A percentile compares a stretch with the other conserved stretches of the same genome.
Evolutionary conservation across 2,888 invertebrate genomes (phyloP).

Genomic region (Antheraea assamensis): DNA sequence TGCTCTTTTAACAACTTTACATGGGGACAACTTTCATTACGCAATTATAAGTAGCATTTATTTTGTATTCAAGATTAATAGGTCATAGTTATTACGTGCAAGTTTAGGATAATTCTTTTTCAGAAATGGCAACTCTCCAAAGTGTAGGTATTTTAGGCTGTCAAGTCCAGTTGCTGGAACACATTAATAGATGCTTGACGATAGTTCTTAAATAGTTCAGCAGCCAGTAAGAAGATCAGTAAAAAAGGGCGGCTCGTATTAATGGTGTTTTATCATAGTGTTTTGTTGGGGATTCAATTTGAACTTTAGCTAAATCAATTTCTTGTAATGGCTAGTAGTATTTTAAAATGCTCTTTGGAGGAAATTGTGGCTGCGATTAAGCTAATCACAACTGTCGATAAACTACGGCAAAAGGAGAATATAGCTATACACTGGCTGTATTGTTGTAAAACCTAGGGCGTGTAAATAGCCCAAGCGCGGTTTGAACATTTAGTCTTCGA

Average conservation of each 20-base stretch:
- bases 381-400: too few relatives aligned
- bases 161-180: not conserved
- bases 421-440: too few relatives aligned
- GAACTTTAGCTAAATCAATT: not conserved
- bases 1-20: too few relatives aligned
- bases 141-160: not conserved
- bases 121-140: not conserved
- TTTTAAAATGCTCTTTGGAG: not conserved
- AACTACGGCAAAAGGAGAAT: too few relatives aligned
- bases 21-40: too few relatives aligned
- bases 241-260: not conserved
- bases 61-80: not conserved
- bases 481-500: too few relatives aligned
- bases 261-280: not conserved
- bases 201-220: not conserved
- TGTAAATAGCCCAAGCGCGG: too few relatives aligned
- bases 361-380: too few relatives aligned
- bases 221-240: not conserved
- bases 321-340: not conserved
- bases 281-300: not conserved
- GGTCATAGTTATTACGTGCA: too few relatives aligned
- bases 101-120: not conserved
- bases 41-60: not conserved
- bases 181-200: not conserved
- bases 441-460: too few relatives aligned